Evolutionary conservation across 2,888 invertebrate genomes (phyloP).

Genomic region (Odiellus spinosus): DNA sequence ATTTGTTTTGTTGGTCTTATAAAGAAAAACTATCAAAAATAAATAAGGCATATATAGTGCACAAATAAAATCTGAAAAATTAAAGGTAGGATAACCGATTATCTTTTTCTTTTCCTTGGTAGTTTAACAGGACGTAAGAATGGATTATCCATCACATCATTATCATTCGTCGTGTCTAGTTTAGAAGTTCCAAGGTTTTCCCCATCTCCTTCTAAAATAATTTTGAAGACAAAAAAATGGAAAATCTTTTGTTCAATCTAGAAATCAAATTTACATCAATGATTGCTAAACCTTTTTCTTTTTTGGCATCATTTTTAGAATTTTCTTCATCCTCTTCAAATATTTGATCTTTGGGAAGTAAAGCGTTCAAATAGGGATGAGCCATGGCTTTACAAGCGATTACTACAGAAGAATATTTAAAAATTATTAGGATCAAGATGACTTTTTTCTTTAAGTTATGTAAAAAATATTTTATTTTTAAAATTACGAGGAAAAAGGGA

Average conservation of each 20-base stretch:
- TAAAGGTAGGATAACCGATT: background rate
- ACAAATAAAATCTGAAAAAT: background rate
- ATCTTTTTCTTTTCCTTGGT: constrained; percentile 22
- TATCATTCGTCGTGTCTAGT: constrained; percentile 18
- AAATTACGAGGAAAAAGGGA: constrained; percentile 63
- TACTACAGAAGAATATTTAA: constrained; percentile 51
- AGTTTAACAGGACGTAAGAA: constrained; percentile 43
- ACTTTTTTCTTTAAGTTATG: background rate
- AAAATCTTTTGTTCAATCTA: too few relatives aligned
- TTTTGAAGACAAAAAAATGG: background rate
- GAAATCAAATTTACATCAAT: background rate
- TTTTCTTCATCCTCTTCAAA: constrained; percentile 60
- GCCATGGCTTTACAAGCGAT: constrained; percentile 66
- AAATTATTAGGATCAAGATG: too few relatives aligned
- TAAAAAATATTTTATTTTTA: background rate
- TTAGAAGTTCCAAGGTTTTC: background rate
- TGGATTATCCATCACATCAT: constrained; percentile 52
- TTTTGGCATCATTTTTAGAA: constrained; percentile 17
- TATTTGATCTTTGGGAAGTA: constrained; percentile 84
- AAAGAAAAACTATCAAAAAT: background rate
- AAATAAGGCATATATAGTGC: background rate
- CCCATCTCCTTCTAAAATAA: constrained; percentile 3
- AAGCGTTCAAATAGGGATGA: constrained; percentile 66
- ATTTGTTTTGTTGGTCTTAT: too few relatives aligned
- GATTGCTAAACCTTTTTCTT: background rate